phyloP scores from a whole-genome alignment of 1,140 invertebrate genomes.

The Caenorhabditis brenneri region DNA sequence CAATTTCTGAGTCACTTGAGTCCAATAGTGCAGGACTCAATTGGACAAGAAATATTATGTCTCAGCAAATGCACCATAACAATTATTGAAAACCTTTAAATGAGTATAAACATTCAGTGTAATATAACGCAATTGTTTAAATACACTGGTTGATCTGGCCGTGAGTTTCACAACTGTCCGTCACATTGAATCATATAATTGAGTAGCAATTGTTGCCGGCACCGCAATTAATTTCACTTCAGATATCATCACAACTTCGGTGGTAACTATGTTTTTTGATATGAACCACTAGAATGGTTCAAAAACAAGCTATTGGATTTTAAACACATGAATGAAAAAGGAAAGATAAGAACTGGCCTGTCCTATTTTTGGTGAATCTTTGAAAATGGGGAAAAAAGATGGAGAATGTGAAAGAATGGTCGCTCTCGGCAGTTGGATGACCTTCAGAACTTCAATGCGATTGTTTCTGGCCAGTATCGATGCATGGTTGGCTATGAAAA shows the following conservation, averaged over 20 bases:
- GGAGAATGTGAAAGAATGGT: background rate
- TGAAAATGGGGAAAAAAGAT: background rate
- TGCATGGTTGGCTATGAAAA: background rate
- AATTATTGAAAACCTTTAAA: background rate
- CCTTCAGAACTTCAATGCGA: background rate
- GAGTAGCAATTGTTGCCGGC: background rate
- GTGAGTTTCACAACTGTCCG: background rate
- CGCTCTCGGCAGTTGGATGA: background rate
- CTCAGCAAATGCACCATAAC: background rate
- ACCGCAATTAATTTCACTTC: too few species aligned
- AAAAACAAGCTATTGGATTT: too few species aligned
- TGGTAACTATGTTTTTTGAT: too few species aligned
- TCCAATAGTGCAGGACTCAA: too few species aligned
- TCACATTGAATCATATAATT: background rate
- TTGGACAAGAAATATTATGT: too few species aligned
- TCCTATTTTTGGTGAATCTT: background rate
- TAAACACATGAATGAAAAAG: background rate
- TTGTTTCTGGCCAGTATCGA: background rate
- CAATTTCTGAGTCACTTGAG: too few species aligned
- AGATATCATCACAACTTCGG: too few species aligned
- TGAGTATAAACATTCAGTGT: background rate
- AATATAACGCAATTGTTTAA: background rate
- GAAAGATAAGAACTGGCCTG: background rate
- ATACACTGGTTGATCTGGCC: background rate
- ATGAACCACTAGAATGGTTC: too few species aligned